A percentile compares a stretch with the other conserved stretches of the same genome.
These are phyloP conservation scores for Pentalonia nigronervosa DNA, from an alignment of 1,140 invertebrate species.

Conservation along the genomic window DNA sequence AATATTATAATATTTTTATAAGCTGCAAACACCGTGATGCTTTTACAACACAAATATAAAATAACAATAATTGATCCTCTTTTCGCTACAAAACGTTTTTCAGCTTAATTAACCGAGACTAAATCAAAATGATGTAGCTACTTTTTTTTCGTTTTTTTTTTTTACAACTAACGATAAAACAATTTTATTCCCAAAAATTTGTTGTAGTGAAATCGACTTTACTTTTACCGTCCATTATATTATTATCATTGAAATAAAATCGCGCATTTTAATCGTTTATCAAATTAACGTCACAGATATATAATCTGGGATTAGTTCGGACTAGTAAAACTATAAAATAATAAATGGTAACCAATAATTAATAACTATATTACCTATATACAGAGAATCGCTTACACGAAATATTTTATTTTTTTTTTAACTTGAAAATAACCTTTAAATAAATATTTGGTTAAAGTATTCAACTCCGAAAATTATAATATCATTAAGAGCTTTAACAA, in stretches of 20 bases:
- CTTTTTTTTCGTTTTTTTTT: too few relatives aligned
- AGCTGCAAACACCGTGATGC: not conserved
- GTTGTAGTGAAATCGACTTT: not conserved
- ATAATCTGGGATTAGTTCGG: not conserved
- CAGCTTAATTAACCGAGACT: not conserved
- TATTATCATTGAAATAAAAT: not conserved
- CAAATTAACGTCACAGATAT: not conserved
- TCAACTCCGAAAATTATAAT: not conserved
- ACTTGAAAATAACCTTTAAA: not conserved
- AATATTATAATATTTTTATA: not conserved
- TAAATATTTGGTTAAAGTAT: not conserved
- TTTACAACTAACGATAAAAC: not conserved
- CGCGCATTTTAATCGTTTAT: not conserved
- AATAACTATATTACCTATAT: not conserved
- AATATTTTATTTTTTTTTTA: not conserved
- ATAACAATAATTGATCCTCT: not conserved
- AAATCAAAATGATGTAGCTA: not conserved
- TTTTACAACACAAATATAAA: not conserved
- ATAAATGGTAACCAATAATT: not conserved
- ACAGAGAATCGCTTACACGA: not conserved
- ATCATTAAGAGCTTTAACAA: not conserved
- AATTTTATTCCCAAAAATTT: not conserved
- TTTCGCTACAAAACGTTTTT: not conserved
- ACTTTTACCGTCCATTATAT: not conserved
- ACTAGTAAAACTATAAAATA: not conserved